Conservation (phyloP, 2,888 invertebrate genomes). For the Herminia tarsipennalis region DNA sequence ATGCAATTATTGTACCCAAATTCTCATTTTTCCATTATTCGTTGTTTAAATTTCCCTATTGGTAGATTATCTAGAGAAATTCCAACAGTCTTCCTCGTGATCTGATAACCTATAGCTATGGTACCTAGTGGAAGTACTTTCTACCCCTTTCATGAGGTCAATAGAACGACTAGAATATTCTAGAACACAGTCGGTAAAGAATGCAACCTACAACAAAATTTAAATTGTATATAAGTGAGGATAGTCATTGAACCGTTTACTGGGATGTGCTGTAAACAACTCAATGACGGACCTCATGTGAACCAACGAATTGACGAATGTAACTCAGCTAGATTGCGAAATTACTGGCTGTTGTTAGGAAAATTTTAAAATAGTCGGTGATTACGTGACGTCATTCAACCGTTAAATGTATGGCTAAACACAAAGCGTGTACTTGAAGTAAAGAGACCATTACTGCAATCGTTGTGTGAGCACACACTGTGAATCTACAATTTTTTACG, state of each 20-base stretch:
- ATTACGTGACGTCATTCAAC: constrained; percentile 25
- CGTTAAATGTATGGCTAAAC: constrained; percentile 16
- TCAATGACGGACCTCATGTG: constrained; percentile 10
- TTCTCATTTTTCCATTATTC: too few relatives aligned
- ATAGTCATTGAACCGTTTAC: constrained; percentile 20
- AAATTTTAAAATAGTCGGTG: constrained; percentile 26
- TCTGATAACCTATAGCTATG: too few relatives aligned
- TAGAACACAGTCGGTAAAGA: not conserved
- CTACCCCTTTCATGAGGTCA: too few relatives aligned
- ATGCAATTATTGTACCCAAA: too few relatives aligned
- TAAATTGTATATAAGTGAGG: constrained; percentile 7
- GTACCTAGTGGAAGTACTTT: too few relatives aligned
- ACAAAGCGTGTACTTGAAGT: constrained; percentile 1
- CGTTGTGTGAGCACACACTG: not conserved
- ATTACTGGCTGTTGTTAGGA: constrained; percentile 19
- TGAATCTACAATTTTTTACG: constrained; percentile 19
- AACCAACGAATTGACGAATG: constrained; percentile 17
- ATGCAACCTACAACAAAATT: constrained; percentile 2
- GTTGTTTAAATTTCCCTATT: too few relatives aligned
- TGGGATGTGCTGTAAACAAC: constrained; percentile 13
- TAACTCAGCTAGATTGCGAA: constrained; percentile 27
- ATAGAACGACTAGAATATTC: too few relatives aligned
- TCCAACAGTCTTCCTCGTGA: too few relatives aligned
- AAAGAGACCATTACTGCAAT: constrained; percentile 8
- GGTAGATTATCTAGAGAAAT: too few relatives aligned